phyloP scores from a whole-genome alignment of 2,113 vertebrate species.

The Antigone vipio region DNA sequence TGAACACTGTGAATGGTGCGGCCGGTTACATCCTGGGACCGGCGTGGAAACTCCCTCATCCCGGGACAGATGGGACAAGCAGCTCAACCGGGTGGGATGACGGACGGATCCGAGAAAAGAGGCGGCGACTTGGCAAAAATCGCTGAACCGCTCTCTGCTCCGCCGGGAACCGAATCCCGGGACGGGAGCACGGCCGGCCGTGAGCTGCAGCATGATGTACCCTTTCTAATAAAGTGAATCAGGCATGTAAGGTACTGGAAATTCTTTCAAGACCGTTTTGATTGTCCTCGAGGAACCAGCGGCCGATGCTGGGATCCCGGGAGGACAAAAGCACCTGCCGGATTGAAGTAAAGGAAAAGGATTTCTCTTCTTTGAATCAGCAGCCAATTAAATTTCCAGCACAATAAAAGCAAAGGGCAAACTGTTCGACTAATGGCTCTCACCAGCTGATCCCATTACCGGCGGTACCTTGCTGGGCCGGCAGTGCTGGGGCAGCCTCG shows the following conservation, averaged over 20 bases:
- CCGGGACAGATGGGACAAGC: accelerated
- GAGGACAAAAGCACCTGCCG: background rate
- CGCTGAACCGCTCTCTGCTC: background rate
- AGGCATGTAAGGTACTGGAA: background rate
- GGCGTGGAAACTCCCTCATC: accelerated
- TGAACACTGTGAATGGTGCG: accelerated
- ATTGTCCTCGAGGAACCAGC: constrained; percentile 39
- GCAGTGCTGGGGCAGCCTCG: background rate
- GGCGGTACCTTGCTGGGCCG: background rate
- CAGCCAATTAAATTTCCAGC: constrained; percentile 20
- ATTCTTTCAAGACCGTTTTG: background rate
- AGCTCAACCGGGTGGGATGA: accelerated
- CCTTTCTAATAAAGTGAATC: background rate
- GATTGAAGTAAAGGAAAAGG: background rate
- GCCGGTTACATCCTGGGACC: accelerated
- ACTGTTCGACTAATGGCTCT: constrained; percentile 26
- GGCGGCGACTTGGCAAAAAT: accelerated
- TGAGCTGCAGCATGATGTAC: background rate
- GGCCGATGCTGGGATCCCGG: background rate
- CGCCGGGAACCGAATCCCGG: background rate
- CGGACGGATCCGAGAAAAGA: background rate
- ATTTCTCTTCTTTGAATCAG: constrained; percentile 21
- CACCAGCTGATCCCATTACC: background rate
- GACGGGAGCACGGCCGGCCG: background rate
- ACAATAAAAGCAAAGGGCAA: constrained; percentile 26